Conservation (phyloP, 1,140 invertebrate genomes). For the Drosophila yakuba region DNA sequence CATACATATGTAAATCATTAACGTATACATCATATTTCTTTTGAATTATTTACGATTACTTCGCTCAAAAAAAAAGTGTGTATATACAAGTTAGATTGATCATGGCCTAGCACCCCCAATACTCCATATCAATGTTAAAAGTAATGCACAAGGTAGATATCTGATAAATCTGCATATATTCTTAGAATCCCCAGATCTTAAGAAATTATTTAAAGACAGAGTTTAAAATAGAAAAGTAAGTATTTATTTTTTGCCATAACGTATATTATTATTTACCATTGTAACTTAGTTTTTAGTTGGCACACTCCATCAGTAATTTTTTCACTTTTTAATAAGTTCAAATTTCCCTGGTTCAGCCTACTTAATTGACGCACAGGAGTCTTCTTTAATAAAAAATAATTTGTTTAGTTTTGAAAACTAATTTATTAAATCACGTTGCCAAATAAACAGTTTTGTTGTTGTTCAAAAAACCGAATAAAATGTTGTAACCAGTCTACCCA, state of each 20-base stretch:
- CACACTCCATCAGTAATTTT: background rate
- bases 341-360: background rate
- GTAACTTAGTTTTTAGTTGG: background rate
- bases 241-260: conserved; percentile 14
- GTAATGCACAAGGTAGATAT: conserved; percentile 28
- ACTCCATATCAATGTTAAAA: conserved; percentile 53
- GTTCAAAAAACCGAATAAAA: conserved; percentile 20
- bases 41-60: too few relatives aligned
- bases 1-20: too few relatives aligned
- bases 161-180: conserved; percentile 1
- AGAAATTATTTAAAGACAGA: background rate
- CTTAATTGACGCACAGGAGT: background rate
- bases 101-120: background rate
- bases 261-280: background rate
- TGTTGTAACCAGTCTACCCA: background rate
- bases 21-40: too few relatives aligned
- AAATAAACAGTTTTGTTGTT: conserved; percentile 17
- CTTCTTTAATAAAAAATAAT: background rate
- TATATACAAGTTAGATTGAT: background rate
- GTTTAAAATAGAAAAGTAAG: conserved; percentile 16
- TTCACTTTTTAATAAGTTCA: too few relatives aligned
- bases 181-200: background rate
- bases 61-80: too few relatives aligned
- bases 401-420: too few relatives aligned
- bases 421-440: conserved; percentile 4